These are phyloP conservation scores for Fopius arisanus DNA, from an alignment of 1,140 invertebrate genomes.

Conservation along the genomic window DNA sequence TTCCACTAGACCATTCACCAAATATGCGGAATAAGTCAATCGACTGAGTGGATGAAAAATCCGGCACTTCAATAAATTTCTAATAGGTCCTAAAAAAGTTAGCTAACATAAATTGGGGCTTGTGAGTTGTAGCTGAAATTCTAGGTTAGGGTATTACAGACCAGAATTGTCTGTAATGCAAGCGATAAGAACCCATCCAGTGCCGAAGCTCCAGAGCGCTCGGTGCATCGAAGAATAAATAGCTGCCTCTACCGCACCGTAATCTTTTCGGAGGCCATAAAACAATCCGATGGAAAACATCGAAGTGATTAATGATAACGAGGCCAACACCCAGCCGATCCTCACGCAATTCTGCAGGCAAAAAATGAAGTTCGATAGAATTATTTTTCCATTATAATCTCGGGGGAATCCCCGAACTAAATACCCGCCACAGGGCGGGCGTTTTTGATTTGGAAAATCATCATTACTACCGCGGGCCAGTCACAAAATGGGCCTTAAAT, in stretches of 20 bases:
- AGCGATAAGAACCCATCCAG: constrained; percentile 76
- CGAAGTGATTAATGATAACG: constrained; percentile 66
- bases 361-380: constrained; percentile 7
- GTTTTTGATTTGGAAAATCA: neutral
- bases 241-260: constrained; percentile 69
- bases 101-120: neutral
- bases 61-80: constrained; percentile 71
- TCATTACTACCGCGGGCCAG: neutral
- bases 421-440: too few species aligned
- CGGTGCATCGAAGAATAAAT: constrained; percentile 73
- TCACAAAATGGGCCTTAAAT: too few species aligned
- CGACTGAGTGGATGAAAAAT: constrained; percentile 72
- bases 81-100: constrained; percentile 63
- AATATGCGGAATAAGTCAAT: constrained; percentile 76
- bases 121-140: too few species aligned
- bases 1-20: constrained; percentile 74
- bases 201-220: constrained; percentile 71
- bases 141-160: constrained; percentile 33
- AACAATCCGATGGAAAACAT: constrained; percentile 71
- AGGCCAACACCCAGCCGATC: constrained; percentile 68
- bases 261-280: constrained; percentile 68
- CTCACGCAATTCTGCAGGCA: constrained; percentile 62
- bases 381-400: too few species aligned
- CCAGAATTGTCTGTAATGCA: constrained; percentile 77
- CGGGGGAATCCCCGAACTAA: too few species aligned